These are phyloP conservation scores for Drosophila ustulata DNA, from an alignment of 2,888 invertebrate species.

Conservation along the genomic window DNA sequence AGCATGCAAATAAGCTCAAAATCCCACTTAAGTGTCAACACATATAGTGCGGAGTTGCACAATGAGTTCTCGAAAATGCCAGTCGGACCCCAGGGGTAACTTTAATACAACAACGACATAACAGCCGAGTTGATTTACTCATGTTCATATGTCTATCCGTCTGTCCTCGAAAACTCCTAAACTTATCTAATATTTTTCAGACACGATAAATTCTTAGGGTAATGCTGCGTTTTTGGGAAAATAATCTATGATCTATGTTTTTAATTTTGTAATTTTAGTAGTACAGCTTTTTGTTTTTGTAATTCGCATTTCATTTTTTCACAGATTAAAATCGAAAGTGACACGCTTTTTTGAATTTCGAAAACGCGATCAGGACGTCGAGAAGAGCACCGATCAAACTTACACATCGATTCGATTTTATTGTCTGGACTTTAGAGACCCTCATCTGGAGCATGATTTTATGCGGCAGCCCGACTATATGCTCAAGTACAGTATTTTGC, in stretches of 20 bases:
- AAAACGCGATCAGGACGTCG: too few species aligned
- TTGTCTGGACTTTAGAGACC: constrained; percentile 88
- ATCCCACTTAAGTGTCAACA: neutral
- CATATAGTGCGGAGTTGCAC: constrained; percentile 88
- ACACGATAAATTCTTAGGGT: too few species aligned
- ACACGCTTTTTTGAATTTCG: too few species aligned
- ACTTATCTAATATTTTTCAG: too few species aligned
- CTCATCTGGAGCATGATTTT: constrained; percentile 89
- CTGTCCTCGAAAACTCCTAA: too few species aligned
- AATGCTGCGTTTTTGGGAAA: too few species aligned
- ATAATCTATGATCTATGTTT: too few species aligned
- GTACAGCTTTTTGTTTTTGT: too few species aligned
- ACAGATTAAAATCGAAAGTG: too few species aligned
- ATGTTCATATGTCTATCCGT: neutral
- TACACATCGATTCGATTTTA: constrained; percentile 73
- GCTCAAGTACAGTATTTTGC: constrained; percentile 92
- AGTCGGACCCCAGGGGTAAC: constrained; percentile 90
- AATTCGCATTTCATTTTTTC: too few species aligned
- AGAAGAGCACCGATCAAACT: neutral
- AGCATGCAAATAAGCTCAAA: neutral
- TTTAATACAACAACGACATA: neutral
- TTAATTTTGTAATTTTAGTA: too few species aligned
- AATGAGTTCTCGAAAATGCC: constrained; percentile 93
- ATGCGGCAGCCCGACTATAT: constrained; percentile 91
- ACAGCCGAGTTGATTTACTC: too few species aligned